These are phyloP conservation scores for Globodera rostochiensis DNA, from an alignment of 1,140 invertebrate genomes.

Conservation along the genomic window DNA sequence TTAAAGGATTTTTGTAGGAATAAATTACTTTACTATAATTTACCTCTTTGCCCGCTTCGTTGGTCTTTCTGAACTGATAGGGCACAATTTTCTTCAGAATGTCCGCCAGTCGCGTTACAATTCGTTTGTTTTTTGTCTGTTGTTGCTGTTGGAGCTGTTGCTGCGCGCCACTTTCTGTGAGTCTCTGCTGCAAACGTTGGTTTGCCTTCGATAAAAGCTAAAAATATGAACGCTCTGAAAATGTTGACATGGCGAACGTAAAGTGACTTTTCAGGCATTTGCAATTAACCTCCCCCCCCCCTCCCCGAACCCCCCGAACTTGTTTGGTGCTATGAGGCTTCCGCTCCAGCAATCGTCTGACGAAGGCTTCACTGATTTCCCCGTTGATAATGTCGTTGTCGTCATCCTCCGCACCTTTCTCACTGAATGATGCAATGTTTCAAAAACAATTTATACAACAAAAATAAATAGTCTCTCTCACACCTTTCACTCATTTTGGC, in stretches of 20 bases:
- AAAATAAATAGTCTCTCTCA: too few relatives aligned
- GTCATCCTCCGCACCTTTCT: slow-evolving; percentile 27
- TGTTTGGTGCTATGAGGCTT: slow-evolving; percentile 62
- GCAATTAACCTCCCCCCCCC: not conserved
- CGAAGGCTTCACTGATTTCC: slow-evolving; percentile 55
- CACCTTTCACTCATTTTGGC: not conserved
- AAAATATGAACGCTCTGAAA: not conserved
- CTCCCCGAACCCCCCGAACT: not conserved
- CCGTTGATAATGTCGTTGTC: slow-evolving; percentile 1
- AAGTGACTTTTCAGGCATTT: not conserved
- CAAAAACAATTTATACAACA: too few relatives aligned
- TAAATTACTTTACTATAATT: not conserved
- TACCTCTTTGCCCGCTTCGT: slow-evolving; percentile 27
- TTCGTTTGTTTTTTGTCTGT: slow-evolving; percentile 46
- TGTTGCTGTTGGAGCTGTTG: not conserved
- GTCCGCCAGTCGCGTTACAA: slow-evolving; percentile 56
- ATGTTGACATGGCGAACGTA: too few relatives aligned
- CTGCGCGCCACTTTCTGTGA: not conserved
- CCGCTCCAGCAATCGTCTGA: slow-evolving; percentile 52
- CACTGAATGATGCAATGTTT: not conserved
- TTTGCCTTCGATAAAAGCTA: slow-evolving; percentile 57
- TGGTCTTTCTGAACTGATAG: slow-evolving; percentile 56
- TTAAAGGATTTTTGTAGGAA: too few relatives aligned
- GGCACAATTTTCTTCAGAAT: slow-evolving; percentile 61
- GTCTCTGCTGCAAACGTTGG: slow-evolving; percentile 16